phyloP scores from a whole-genome alignment of 2,797 vertebrate species.

The Parauchenoglanis punctatus region DNA sequence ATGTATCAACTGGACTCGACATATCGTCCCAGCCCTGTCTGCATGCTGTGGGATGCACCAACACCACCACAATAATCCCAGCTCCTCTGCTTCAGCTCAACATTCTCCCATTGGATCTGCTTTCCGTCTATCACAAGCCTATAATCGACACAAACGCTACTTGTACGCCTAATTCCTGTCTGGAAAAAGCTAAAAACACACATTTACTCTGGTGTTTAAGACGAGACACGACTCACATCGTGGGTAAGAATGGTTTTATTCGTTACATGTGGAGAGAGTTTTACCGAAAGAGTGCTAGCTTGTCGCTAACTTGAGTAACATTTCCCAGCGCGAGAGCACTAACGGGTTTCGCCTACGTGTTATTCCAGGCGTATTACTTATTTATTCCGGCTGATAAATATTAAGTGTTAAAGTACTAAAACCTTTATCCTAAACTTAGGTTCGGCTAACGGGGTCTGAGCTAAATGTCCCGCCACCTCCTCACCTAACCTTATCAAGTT shows the following conservation, averaged over 20 bases:
- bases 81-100: background rate
- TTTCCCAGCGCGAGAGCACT: background rate
- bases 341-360: constrained; percentile 8
- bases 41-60: background rate
- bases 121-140: constrained; percentile 20
- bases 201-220: constrained; percentile 4
- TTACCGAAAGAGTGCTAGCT: background rate
- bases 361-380: background rate
- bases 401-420: background rate
- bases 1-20: background rate
- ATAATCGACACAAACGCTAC: constrained; percentile 23
- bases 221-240: background rate
- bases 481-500: constrained; percentile 38
- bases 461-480: constrained; percentile 20
- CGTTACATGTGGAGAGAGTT: background rate
- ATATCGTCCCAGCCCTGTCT: background rate
- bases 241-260: constrained; percentile 44
- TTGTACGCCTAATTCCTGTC: background rate
- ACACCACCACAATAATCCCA: background rate
- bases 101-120: constrained; percentile 3
- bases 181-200: background rate
- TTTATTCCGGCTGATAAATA: background rate
- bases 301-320: constrained; percentile 4
- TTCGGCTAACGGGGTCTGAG: background rate
- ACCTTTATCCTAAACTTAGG: background rate